These are phyloP conservation scores for Neopipo cinnamomea DNA, from an alignment of 2,113 vertebrate species.

Conservation along the genomic window DNA sequence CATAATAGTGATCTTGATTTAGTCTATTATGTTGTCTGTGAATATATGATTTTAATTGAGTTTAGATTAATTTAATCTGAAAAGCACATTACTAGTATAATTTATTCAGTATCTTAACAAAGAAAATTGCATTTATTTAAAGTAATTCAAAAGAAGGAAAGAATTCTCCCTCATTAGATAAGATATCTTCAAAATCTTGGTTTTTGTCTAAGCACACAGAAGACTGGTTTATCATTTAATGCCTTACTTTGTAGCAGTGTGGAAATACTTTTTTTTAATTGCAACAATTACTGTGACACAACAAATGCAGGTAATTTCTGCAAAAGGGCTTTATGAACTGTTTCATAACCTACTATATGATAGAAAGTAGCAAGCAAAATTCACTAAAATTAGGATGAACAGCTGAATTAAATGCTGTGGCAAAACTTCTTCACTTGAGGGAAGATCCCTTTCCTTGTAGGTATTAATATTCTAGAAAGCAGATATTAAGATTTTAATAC, in stretches of 20 bases:
- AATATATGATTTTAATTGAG: slow-evolving; percentile 28
- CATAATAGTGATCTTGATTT: slow-evolving; percentile 12
- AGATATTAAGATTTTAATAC: background rate
- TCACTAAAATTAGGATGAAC: background rate
- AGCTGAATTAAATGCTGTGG: background rate
- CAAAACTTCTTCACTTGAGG: background rate
- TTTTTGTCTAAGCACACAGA: background rate
- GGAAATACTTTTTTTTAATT: background rate
- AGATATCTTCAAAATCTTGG: background rate
- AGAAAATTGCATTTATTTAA: slow-evolving; percentile 36
- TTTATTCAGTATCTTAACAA: slow-evolving; percentile 39
- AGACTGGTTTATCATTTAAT: background rate
- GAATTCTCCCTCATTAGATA: background rate
- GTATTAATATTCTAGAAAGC: background rate
- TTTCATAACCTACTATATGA: background rate
- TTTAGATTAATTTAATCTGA: background rate
- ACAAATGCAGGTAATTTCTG: background rate
- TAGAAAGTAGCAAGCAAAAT: background rate
- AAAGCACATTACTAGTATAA: slow-evolving; percentile 15
- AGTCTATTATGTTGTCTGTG: background rate
- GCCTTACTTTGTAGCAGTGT: background rate
- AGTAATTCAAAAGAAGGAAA: background rate
- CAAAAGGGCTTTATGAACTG: background rate
- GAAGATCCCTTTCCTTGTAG: background rate
- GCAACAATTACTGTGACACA: background rate